Percentiles rank a stretch among this genome's conserved stretches.
Evolutionary conservation across 2,888 invertebrate species (phyloP).

Genomic region (Anagyrus pseudococci): DNA sequence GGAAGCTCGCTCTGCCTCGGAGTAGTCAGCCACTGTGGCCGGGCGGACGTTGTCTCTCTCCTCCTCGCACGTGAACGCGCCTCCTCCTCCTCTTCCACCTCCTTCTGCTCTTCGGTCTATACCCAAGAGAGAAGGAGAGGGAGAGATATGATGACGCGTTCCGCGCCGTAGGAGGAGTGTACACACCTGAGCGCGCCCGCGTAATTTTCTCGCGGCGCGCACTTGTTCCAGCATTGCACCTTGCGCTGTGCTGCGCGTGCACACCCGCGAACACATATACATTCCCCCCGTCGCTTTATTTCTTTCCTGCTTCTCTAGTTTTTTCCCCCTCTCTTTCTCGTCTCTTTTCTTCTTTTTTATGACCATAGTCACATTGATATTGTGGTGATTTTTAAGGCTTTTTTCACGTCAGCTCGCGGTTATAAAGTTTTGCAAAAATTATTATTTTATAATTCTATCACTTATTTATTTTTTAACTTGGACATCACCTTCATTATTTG

Average conservation of each 20-base stretch:
- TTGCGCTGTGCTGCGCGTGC: constrained; percentile 1
- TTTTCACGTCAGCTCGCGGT: too few relatives aligned
- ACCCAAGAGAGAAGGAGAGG: not conserved
- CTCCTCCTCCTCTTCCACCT: not conserved
- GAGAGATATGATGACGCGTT: constrained; percentile 13
- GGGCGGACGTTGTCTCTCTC: not conserved
- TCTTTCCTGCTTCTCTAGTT: too few relatives aligned
- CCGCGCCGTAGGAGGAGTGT: not conserved
- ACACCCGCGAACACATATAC: too few relatives aligned
- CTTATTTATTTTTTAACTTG: too few relatives aligned
- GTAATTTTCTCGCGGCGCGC: constrained; percentile 1
- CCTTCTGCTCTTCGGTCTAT: not conserved
- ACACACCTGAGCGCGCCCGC: not conserved
- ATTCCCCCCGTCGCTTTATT: too few relatives aligned
- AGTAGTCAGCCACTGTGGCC: not conserved
- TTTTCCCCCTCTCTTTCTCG: too few relatives aligned
- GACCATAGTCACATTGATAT: too few relatives aligned
- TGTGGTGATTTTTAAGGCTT: too few relatives aligned
- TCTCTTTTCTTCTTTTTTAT: too few relatives aligned
- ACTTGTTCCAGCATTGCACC: constrained; percentile 1
- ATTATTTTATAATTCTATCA: too few relatives aligned
- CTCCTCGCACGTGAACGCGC: not conserved
- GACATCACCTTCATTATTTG: too few relatives aligned
- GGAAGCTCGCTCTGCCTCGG: constrained; percentile 13
- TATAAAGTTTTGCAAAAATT: too few relatives aligned